Conservation (phyloP, 2,797 vertebrate species). For the Eidolon dupreanum region DNA sequence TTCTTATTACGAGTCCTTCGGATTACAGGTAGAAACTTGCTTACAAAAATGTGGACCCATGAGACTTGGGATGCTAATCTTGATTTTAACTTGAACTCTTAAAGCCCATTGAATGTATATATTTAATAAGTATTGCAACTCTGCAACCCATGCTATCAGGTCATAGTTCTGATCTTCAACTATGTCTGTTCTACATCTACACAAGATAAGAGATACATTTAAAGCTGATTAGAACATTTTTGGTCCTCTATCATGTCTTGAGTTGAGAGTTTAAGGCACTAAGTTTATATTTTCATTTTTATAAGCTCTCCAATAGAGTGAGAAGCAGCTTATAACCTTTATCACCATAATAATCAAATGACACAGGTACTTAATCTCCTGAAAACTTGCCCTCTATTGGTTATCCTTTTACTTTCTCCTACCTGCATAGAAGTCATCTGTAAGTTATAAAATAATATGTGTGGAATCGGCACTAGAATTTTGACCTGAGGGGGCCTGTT, state of each 20-base stretch:
- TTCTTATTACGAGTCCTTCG: background rate
- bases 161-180: background rate
- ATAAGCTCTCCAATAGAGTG: background rate
- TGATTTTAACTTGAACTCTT: background rate
- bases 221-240: background rate
- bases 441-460: background rate
- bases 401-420: background rate
- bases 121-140: background rate
- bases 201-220: background rate
- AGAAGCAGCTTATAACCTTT: background rate
- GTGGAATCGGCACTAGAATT: background rate
- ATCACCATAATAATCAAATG: background rate
- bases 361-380: background rate
- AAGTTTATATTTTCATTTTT: background rate
- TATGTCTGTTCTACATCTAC: background rate
- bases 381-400: background rate
- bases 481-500: background rate
- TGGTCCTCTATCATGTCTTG: background rate
- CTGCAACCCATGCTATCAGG: background rate
- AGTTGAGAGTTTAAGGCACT: background rate
- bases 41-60: background rate
- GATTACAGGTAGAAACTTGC: background rate
- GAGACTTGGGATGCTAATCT: background rate
- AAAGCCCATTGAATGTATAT: background rate
- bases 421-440: background rate